Evolutionary conservation across 2,888 invertebrate species (phyloP).

Genomic region (Ommatoiulus sabulosus): DNA sequence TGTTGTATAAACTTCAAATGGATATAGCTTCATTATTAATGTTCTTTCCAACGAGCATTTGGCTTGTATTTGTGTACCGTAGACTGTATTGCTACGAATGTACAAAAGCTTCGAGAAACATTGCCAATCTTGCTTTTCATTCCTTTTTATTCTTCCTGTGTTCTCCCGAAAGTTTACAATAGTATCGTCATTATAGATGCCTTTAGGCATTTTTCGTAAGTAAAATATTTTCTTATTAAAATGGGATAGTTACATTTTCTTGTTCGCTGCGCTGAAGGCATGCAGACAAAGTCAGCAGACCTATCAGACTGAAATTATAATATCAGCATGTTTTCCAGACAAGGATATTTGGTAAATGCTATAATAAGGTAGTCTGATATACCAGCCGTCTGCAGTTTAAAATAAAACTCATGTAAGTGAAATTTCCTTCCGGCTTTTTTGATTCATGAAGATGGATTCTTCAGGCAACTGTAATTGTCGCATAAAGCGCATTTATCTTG

Average conservation of each 20-base stretch:
- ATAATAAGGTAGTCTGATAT: neutral
- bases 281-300: neutral
- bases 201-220: neutral
- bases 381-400: neutral
- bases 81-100: neutral
- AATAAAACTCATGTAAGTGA: neutral
- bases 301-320: neutral
- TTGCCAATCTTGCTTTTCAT: neutral
- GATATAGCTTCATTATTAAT: neutral
- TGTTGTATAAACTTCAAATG: neutral
- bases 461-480: no score
- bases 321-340: neutral
- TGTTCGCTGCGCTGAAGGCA: neutral
- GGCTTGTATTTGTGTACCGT: neutral
- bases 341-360: neutral
- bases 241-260: neutral
- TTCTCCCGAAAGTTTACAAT: neutral
- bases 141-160: neutral
- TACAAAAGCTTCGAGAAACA: neutral
- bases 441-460: neutral
- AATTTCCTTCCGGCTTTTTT: constrained; percentile 6
- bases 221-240: neutral
- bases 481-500: no score
- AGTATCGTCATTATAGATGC: neutral
- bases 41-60: neutral